Base-by-base conservation (phyloP, 2,113 vertebrate species). In the Laticauda laticaudata region DNA sequence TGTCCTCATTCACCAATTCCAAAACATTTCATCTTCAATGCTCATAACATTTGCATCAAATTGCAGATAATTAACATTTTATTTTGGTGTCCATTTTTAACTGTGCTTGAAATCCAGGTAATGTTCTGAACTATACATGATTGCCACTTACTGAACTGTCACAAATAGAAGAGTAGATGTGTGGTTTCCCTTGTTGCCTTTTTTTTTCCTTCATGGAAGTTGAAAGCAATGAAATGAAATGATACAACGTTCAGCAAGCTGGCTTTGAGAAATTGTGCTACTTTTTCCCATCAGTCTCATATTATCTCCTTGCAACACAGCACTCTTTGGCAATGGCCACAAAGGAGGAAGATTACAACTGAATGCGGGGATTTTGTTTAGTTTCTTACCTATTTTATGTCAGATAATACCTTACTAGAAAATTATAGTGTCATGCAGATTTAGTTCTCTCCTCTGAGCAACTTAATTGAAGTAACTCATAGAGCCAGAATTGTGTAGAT, bases 381-480 rank as follows among this genome's bases (percentile, higher is more conserved):
- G 94, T 97, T 98, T 96, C 95, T 98, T 97, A 97, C 95, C 91
- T 96, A 94, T 96, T 97, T 97, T 96, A 95, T 56, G 95, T 97
- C 95, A 97, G 95, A 96, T 97, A 98, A 97, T 97, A 96, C 96
- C 93, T 97, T 95, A 91, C 94, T 96, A 93, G 96, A 97, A 96
- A 97, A 97, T 97, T 95, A 86, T 87, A 93, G 96, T 96, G 96
- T 97, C 96, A 95, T 95, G 95, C 91, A 95, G 95, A 96, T 95
- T 95, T 95, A 94, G 93, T 96, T 93, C 95, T 95, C 95, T 39
- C 34, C 96, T 95, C 93, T 87, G 24, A 95, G 93, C 95, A 93
- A 96, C 95, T 95, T 95, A 95, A 96, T 95, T 97, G 95, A 95
- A 94, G 34, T 95, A 90, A 94, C 93, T 94, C 92, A 85, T 89